Conservation (phyloP, 2,113 vertebrate species). For the Crocuta crocuta region DNA sequence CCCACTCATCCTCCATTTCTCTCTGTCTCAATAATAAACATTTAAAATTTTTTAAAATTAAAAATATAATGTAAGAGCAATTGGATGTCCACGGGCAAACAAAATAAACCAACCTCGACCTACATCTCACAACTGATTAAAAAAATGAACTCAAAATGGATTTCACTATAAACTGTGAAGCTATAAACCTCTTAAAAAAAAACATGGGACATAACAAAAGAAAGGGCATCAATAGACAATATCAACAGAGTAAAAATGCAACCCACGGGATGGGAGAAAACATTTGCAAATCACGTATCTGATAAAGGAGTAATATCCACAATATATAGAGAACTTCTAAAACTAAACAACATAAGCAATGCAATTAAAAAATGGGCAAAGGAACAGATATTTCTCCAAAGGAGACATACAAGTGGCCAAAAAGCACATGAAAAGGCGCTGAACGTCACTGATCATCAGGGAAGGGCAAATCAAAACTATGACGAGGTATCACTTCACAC, state of each 20-base stretch:
- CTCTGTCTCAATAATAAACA: too few species aligned
- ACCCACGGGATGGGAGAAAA: background rate
- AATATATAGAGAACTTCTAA: background rate
- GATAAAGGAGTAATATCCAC: background rate
- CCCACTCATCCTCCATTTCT: too few species aligned
- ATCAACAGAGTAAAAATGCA: background rate
- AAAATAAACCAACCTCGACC: background rate
- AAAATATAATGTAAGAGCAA: background rate
- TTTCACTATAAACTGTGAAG: background rate
- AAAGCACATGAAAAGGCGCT: background rate
- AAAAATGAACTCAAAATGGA: background rate
- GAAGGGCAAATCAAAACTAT: background rate
- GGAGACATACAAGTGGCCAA: background rate
- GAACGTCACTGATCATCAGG: background rate
- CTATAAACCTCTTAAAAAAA: background rate
- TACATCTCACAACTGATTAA: background rate
- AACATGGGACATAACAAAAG: background rate
- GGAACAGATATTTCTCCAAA: background rate
- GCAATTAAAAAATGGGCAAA: background rate
- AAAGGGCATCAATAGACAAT: background rate
- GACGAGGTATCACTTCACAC: background rate
- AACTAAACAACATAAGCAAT: background rate
- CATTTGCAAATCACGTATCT: background rate
- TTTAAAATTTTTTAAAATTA: too few species aligned
- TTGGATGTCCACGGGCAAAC: background rate